Percentiles rank a stretch among this genome's conserved stretches.
phyloP scores from a whole-genome alignment of 2,113 vertebrate species.

The Tichodroma muraria region DNA sequence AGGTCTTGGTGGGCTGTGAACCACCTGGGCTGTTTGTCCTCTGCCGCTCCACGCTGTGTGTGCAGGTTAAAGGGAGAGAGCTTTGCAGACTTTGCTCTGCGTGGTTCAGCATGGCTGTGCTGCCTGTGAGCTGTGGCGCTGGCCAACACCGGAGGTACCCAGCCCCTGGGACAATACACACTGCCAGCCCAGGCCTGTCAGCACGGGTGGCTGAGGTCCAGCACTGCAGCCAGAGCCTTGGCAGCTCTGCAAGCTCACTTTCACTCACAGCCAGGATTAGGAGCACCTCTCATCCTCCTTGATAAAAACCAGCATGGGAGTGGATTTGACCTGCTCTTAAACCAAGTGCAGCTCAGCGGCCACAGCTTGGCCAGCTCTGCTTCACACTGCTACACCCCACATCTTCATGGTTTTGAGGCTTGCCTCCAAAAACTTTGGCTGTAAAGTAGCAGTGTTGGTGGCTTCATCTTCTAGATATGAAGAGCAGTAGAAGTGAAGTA shows the following conservation, averaged over 20 bases:
- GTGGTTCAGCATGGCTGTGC: not conserved
- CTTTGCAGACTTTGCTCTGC: not conserved
- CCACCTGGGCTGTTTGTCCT: not conserved
- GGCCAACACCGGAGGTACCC: not conserved
- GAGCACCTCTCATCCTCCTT: not conserved
- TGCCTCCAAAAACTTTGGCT: not conserved
- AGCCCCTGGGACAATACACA: accelerated
- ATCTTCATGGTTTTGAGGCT: not conserved
- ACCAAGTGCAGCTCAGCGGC: not conserved
- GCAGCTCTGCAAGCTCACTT: not conserved
- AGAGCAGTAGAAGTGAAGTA: not conserved
- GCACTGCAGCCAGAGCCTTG: not conserved
- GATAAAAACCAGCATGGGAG: conserved; percentile 26
- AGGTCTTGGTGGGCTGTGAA: not conserved
- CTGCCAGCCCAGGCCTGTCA: not conserved
- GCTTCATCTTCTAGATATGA: not conserved
- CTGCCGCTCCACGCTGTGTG: not conserved
- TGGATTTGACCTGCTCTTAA: not conserved
- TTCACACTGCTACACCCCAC: not conserved
- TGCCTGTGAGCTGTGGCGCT: not conserved
- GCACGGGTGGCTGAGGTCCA: not conserved
- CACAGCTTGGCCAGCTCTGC: not conserved
- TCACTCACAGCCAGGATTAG: not conserved
- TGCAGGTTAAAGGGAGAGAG: not conserved
- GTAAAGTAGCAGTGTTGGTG: not conserved